A percentile compares a stretch with the other conserved stretches of the same genome.
Conservation (phyloP, 2,113 vertebrate genomes). For the Hoplias malabaricus region DNA sequence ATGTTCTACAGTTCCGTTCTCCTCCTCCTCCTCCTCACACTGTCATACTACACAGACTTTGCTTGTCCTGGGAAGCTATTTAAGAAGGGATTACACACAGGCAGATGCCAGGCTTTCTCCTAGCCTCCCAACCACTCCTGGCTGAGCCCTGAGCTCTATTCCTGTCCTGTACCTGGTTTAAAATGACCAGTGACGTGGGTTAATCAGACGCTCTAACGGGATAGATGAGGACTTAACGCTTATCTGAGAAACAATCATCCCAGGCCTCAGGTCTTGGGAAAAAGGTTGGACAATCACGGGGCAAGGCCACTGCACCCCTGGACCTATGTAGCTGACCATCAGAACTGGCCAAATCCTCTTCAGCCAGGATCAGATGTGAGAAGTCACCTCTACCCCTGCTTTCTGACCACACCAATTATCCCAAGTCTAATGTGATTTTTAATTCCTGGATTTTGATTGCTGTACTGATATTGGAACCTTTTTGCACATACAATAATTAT, state of each 20-base stretch:
- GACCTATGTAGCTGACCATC: not conserved
- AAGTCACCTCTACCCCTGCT: constrained; percentile 34
- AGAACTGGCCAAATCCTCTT: constrained; percentile 37
- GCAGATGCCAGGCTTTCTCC: constrained; percentile 55
- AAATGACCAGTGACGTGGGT: constrained; percentile 64
- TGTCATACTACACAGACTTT: constrained; percentile 39
- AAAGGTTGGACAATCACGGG: constrained; percentile 45
- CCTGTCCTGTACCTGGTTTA: constrained; percentile 68
- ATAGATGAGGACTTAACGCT: constrained; percentile 72
- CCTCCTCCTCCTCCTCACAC: constrained; percentile 47
- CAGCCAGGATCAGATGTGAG: constrained; percentile 41
- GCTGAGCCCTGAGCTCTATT: constrained; percentile 69
- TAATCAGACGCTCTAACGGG: constrained; percentile 74
- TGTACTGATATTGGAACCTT: not conserved
- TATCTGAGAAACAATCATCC: constrained; percentile 61
- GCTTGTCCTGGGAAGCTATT: constrained; percentile 60
- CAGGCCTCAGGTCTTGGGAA: not conserved
- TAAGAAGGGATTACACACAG: constrained; percentile 70
- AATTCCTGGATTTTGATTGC: not conserved
- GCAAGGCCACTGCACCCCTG: not conserved
- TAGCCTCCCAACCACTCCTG: constrained; percentile 41
- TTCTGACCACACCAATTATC: constrained; percentile 28
- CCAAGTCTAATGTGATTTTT: not conserved
- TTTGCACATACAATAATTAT: not conserved
- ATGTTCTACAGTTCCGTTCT: constrained; percentile 44